A percentile compares a stretch with the other conserved stretches of the same genome.
These are phyloP conservation scores for Leucoma salicis DNA, from an alignment of 2,888 invertebrate genomes.

Conservation along the genomic window DNA sequence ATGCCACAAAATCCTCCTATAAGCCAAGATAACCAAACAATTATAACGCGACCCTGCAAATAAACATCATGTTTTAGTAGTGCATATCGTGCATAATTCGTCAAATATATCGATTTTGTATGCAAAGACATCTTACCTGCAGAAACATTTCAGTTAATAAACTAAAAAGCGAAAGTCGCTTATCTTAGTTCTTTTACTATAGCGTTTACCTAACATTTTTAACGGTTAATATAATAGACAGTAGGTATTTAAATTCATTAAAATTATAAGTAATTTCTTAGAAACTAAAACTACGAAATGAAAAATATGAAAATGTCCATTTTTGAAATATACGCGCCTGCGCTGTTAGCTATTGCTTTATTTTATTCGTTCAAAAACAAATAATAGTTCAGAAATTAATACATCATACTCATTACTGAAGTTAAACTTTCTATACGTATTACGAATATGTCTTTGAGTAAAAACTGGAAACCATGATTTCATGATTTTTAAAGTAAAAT, in stretches of 20 bases:
- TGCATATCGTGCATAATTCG: slow-evolving; percentile 18
- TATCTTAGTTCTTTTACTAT: slow-evolving; percentile 53
- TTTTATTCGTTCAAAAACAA: too few relatives aligned
- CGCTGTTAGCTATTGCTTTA: too few relatives aligned
- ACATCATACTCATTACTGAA: too few relatives aligned
- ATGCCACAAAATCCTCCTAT: slow-evolving; percentile 85
- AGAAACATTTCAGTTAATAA: slow-evolving; percentile 77
- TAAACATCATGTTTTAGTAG: slow-evolving; percentile 25
- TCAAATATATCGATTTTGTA: slow-evolving; percentile 43
- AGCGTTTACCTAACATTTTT: slow-evolving; percentile 63
- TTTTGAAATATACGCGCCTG: slow-evolving; percentile 51
- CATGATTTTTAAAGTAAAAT: too few relatives aligned
- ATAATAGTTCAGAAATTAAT: too few relatives aligned
- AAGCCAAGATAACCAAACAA: slow-evolving; percentile 81
- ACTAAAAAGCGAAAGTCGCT: slow-evolving; percentile 60
- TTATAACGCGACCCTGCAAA: slow-evolving; percentile 77
- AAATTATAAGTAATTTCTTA: slow-evolving; percentile 38
- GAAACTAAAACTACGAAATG: slow-evolving; percentile 30
- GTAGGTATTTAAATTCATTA: slow-evolving; percentile 47
- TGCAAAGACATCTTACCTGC: slow-evolving; percentile 59
- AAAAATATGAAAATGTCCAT: slow-evolving; percentile 36
- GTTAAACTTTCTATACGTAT: too few relatives aligned
- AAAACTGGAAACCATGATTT: too few relatives aligned
- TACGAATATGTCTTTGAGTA: too few relatives aligned
- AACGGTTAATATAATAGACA: slow-evolving; percentile 38